phyloP scores from a whole-genome alignment of 2,888 invertebrate genomes.

The Chloroclystis v-ata region DNA sequence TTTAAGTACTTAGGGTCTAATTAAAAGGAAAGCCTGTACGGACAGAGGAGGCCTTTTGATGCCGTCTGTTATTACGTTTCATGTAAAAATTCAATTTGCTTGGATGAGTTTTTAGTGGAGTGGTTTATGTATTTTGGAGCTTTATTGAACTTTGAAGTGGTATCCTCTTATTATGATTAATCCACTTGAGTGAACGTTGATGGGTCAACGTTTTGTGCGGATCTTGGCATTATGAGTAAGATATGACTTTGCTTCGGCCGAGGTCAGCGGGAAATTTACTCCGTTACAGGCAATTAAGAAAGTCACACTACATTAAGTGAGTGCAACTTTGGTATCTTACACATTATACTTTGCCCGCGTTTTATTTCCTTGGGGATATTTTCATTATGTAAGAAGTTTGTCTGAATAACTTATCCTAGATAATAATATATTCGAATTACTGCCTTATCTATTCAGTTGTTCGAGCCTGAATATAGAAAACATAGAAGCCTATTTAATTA shows the following conservation, averaged over 20 bases:
- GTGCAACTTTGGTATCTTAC: too few species aligned
- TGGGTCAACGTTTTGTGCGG: constrained; percentile 3
- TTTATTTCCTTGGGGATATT: too few species aligned
- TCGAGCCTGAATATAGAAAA: too few species aligned
- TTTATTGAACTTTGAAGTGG: constrained; percentile 57
- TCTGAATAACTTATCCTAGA: too few species aligned
- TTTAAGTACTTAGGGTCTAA: constrained; percentile 78
- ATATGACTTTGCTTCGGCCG: background rate
- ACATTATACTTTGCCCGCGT: too few species aligned
- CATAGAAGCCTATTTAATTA: too few species aligned
- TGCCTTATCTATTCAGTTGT: too few species aligned
- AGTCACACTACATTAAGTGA: background rate
- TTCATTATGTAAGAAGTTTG: too few species aligned
- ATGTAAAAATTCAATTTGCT: constrained; percentile 74
- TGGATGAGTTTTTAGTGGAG: constrained; percentile 68
- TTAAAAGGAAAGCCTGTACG: constrained; percentile 75
- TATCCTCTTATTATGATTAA: constrained; percentile 38
- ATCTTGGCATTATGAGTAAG: background rate
- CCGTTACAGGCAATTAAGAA: constrained; percentile 11
- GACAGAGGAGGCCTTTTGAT: constrained; percentile 76
- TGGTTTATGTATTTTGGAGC: constrained; percentile 48
- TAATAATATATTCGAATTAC: too few species aligned
- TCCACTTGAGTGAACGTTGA: constrained; percentile 23
- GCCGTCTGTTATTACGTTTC: constrained; percentile 73
- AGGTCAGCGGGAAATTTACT: constrained; percentile 5